A percentile compares a stretch with the other conserved stretches of the same genome.
phyloP scores from a whole-genome alignment of 2,888 invertebrate species.

The Chrysomela aeneicollis region DNA sequence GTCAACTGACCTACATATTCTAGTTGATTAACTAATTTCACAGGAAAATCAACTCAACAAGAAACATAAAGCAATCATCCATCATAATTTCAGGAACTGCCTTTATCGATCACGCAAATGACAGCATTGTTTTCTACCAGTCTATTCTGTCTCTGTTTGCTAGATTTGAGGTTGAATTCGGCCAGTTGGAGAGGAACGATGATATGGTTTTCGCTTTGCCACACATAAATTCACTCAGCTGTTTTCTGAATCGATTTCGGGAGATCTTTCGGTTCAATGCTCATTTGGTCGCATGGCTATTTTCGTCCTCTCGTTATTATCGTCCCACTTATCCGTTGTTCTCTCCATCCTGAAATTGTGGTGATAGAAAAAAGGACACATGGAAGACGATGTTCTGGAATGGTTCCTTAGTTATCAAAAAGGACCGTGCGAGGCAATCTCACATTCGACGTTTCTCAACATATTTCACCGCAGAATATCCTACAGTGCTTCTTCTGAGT shows the following conservation, averaged over 20 bases:
- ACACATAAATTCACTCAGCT: neutral
- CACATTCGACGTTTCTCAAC: too few species aligned
- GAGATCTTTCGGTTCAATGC: neutral
- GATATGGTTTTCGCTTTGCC: neutral
- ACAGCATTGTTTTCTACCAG: slow-evolving; percentile 25
- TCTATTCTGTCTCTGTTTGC: slow-evolving; percentile 3
- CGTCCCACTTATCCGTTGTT: neutral
- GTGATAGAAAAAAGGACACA: neutral
- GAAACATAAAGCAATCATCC: slow-evolving; percentile 44
- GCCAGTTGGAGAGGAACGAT: neutral
- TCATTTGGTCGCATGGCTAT: neutral
- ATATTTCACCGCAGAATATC: too few species aligned
- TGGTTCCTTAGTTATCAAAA: neutral
- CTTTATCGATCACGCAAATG: slow-evolving; percentile 43
- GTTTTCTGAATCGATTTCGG: neutral
- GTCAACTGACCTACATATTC: slow-evolving; percentile 38
- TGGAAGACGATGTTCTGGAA: neutral
- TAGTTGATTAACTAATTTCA: slow-evolving; percentile 38
- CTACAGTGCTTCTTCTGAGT: too few species aligned
- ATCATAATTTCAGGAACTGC: slow-evolving; percentile 48
- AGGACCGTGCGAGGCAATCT: neutral
- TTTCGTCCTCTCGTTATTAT: neutral
- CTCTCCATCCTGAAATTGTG: neutral
- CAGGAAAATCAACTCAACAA: slow-evolving; percentile 45
- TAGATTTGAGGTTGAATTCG: neutral